Base-by-base conservation (phyloP, 2,797 vertebrate species). In the Mallotus villosus region DNA sequence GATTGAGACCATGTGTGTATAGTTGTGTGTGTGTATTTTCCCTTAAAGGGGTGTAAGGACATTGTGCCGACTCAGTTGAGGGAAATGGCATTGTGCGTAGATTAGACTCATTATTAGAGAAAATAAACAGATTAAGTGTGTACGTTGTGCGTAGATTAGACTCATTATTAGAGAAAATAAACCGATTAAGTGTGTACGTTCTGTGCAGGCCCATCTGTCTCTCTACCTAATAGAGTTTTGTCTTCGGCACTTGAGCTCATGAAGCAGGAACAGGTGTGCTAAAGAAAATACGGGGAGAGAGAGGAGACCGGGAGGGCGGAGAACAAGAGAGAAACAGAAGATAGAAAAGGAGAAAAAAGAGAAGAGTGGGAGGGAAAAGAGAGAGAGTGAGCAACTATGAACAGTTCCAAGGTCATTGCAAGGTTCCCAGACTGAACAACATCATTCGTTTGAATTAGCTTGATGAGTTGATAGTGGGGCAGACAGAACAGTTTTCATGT, bases 161-260 rank as follows among this genome's bases (percentile, higher is more conserved):
- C 71, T 70, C 37, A 57, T 3, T 51, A 51, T 14, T 3, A 14
- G 17, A 2, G 1, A 51, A 51, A 51, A 67, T 65, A 79, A 86
- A 83, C 73, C 51, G 51, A 82, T 86, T 78, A 82, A 71, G 78
- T 74, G 34, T 81, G 19, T 32, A 32, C 75, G 78, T 84, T 80
- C 66, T 6, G 16, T 53, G 17, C 2, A 2, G 11, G 37, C 8
- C 37, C 37, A 81, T 76, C 82, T 81, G 84, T 78, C 78, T 71
- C 14, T 12, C 53, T 19, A 17, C 73, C 69, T 73, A 78, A 78
- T 83, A 75, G 32, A 63, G 25, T 9, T 2, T 62, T 49, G 78
- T 85, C 73, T 57, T 73, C 75, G 53, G 41, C 77, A 85, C 72
- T 72, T 12, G 78, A 53, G 71, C 73, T 59, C 71, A 69, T n/a